Base-by-base conservation (phyloP, 1,140 invertebrate genomes). In the Augochlora pura region DNA sequence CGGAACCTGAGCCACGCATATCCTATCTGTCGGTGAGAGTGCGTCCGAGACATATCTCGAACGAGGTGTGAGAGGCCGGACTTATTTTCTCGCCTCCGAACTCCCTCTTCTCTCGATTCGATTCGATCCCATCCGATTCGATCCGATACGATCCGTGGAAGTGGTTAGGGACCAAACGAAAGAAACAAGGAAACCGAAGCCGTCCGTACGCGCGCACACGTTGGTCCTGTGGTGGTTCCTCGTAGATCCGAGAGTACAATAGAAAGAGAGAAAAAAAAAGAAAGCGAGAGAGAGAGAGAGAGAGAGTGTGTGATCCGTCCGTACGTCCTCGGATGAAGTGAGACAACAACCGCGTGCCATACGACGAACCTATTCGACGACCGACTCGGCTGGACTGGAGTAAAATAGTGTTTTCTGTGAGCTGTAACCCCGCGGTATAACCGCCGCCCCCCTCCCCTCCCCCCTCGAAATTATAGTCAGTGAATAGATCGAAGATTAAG, bases 1-100 rank as follows among this genome's bases (percentile, higher is more conserved):
- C 79, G 46, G 52, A 75, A 71, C 80, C 62, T 10, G 42, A 46
- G 42, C 42, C 60, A 63, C 60, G 60, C 60, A 78, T 52, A 52
- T 83, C 66, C 42, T 57, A 63, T 63, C 60, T 25, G 46, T 83
- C 59, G 42, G 38, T 32, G 49, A 74, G 49, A 74, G 70, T 72
- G 76, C 64, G 69, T 57, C 60, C 60, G 42, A 69, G 76, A 62
- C 16, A 46, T 14, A 52, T 16, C 16, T 52, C 49, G 39, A n/a
- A 32, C 18, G 39, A 64, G 49, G 59, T 54, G 49, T 39, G 42
- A 46, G 42, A 46, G 42, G 1, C 42, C 42, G 10, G 42, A 32
- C 32, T 32, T 32, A 1, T 32, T 32, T 32, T 4, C 32, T 32
- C 32, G 32, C 32, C 32, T 32, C 32, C 32, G 32, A 32, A 32